Evolutionary conservation across 2,797 vertebrate genomes (phyloP), one percentile per base, ranked within the genome.

Genomic region (Ciconia nigra): DNA sequence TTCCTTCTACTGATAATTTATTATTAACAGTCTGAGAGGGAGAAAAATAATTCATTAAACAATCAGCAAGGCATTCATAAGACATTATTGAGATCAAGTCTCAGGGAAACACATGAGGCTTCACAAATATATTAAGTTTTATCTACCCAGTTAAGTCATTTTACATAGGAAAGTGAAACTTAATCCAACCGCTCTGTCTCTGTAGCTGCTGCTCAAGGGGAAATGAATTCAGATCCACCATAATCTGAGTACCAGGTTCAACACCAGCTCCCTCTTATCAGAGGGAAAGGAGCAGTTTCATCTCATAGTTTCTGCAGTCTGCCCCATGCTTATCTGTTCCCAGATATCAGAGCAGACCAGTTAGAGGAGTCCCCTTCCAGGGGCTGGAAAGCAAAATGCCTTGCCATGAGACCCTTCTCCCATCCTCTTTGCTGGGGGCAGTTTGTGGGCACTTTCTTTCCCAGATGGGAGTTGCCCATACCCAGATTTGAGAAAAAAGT

Each of bases 1-100:
- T 89, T 93, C 3, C 33, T 84, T 91, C 86, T 91, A 78, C 88
- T 90, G 83, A 72, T 16, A 86, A 91, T 89, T 95, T 92, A 85
- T 92, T 96, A 96, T 95, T 95, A 95, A 78, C 65, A 80, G 42
- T 82, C 72, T 79, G 69, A 95, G 85, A 95, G 52, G 80, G 87
- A 95, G 91, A 96, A 96, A 96, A 97, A 96, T 94, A 96, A 88
- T 94, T 96, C 91, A 94, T 94, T 95, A 90, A 97, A 91, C 90
- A 96, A 92, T 92, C 92, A 95, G 92, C 49, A 92, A 94, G 71
- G 74, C 85, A 80, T 97, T 96, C 85, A 61, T 94, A 95, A 96
- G 89, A 87, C 78, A 93, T 95, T 94, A 85, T 39, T 95, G 84
- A 91, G 92, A 97, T 93, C 87, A 88, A 83, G 85, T 95, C 85